Evolutionary conservation across 64 coral and sea anemone species (phyloP), one percentile per base, ranked within the genome.

Genomic region (Dendronephthya gigantea): DNA sequence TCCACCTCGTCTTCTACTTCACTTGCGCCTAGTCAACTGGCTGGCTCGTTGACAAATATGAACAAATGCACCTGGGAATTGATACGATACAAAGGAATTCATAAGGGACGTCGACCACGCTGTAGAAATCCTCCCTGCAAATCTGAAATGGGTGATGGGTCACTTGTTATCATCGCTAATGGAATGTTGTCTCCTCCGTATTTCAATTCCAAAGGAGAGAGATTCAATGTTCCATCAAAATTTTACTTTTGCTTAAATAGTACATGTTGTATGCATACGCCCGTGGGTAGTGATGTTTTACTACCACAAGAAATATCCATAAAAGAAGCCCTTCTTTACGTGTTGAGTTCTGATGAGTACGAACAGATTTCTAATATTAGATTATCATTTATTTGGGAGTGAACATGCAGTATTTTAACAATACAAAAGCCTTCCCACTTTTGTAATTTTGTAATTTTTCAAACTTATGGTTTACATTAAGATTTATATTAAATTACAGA

Each of bases 231-330:
- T 83, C 82, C 88, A 16, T 84, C 82, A 15, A 89, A 89, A 84
- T 89, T 89, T 59, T 89, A 89, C 36, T 89, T 89, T 48, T 89
- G 82, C 55, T 35, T 85, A 40, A 88, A 39, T 52, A 40, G 19
- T 76, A 50, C 58, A 88, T 88, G 86, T 47, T 40, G 62, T 30
- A 88, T 79, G 47, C 58, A 88, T 49, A 75, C 48, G 68, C 86
- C 86, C 38, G 19, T 69, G 35, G 86, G 86, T 17, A 82, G 86
- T 88, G 30, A 39, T 29, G 30, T 88, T 88, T 39, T 15, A 50
- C 30, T 69, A 23, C 86, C 86, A 50, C 65, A 88, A 9, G 35
- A 72, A 39, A 88, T 88, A 23, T 79, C 58, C 14, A 82, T 81
- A 4, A 40, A 39, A 51, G 86, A 88, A 48, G 68, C 37, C 47